phyloP scores from a whole-genome alignment of 2,888 invertebrate genomes.

The Apantesis nais region DNA sequence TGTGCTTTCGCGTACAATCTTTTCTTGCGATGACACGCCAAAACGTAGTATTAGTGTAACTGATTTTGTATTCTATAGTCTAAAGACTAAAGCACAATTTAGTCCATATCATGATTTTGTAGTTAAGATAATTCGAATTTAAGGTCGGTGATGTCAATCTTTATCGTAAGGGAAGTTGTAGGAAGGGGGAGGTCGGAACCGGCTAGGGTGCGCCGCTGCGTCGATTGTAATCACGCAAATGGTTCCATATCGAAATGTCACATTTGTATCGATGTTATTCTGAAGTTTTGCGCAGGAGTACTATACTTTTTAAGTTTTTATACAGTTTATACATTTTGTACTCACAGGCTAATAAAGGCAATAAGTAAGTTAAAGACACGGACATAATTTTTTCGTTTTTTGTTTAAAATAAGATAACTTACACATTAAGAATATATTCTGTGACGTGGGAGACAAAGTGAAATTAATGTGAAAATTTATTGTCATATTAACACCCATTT shows the following conservation, averaged over 20 bases:
- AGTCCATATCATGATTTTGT: constrained; percentile 51
- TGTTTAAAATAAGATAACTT: too few relatives aligned
- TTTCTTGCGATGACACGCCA: constrained; percentile 83
- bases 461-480: too few relatives aligned
- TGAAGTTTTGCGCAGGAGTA: constrained; percentile 70
- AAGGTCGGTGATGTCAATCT: constrained; percentile 81
- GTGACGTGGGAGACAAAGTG: too few relatives aligned
- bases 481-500: too few relatives aligned
- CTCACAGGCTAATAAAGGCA: background rate
- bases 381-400: constrained; percentile 12
- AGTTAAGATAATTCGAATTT: constrained; percentile 80
- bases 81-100: constrained; percentile 60
- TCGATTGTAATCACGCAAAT: constrained; percentile 85
- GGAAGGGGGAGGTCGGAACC: constrained; percentile 67
- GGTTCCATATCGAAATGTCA: constrained; percentile 83
- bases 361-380: constrained; percentile 13
- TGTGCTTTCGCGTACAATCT: constrained; percentile 82
- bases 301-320: constrained; percentile 45
- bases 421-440: too few relatives aligned
- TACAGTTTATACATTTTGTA: background rate
- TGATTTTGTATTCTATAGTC: constrained; percentile 60
- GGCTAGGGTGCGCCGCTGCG: constrained; percentile 79
- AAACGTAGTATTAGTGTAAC: constrained; percentile 55
- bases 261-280: constrained; percentile 77
- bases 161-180: constrained; percentile 83